Base-by-base conservation (phyloP, 2,797 vertebrate species). In the Chelmon rostratus region DNA sequence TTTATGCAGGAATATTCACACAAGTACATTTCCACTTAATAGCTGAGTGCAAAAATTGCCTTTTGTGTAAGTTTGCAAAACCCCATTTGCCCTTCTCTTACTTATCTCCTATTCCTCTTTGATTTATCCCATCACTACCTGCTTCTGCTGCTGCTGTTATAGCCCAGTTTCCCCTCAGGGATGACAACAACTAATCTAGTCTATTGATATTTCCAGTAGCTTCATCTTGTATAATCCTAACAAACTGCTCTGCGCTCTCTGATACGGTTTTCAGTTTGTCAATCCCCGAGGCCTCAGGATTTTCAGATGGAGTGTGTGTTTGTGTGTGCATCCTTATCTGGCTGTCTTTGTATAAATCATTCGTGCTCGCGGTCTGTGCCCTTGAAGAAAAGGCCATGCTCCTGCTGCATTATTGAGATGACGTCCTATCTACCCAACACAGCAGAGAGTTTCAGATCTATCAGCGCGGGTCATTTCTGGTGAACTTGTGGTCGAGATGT, bases 141-240 rank as follows among this genome's bases (percentile, higher is more conserved):
- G 68, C 64, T 47, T 25, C 73, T 33, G 69, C 67, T 47, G 64
- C 67, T 53, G 50, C 54, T 21, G 61, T 59, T 25, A 5, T 12
- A 7, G 56, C n/a, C 57, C 35, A 25, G 0, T 54, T 47, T 0
- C 42, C 70, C 78, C 65, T 50, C 46, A 31, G 79, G 74, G 61
- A 54, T 10, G 47, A 81, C 74, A 31, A 40, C 38, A 50, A 23
- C 62, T 81, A 68, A 91, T 90, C 79, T 69, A 9, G 3, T 72
- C 68, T 64, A 86, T 85, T 85, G 84, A 85, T 85, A 88, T 83
- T 76, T 86, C 78, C 56, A 64, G 71, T 31, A 31, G 72, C 77
- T 73, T 77, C 71, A 69, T 86, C 65, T 76, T 61, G 71, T 78
- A 70, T 89, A 86, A 91, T 86, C 79, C 77, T 44, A 72, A 79